phyloP scores from a whole-genome alignment of 2,797 vertebrate genomes.

The Mus caroli region DNA sequence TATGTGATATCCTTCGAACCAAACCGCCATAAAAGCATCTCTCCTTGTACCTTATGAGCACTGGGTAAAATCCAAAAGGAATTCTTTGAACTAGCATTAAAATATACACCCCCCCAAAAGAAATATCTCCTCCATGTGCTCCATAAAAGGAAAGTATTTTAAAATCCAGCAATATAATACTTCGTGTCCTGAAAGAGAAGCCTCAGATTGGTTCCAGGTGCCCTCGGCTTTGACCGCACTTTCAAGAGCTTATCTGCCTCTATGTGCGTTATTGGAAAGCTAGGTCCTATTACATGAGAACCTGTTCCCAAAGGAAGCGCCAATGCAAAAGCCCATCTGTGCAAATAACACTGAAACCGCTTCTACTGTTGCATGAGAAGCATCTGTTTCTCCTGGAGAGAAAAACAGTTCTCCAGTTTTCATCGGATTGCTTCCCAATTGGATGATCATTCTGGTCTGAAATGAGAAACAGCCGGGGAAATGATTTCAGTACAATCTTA shows the following conservation, averaged over 20 bases:
- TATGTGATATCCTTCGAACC: slow-evolving; percentile 23
- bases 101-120: not conserved
- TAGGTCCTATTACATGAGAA: slow-evolving; percentile 55
- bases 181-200: slow-evolving; percentile 57
- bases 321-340: slow-evolving; percentile 74
- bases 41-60: slow-evolving; percentile 47
- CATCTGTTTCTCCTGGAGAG: slow-evolving; percentile 68
- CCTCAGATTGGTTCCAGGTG: slow-evolving; percentile 64
- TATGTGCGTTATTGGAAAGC: slow-evolving; percentile 68
- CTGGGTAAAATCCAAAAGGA: slow-evolving; percentile 60
- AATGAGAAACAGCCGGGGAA: slow-evolving; percentile 68
- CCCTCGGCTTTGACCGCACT: slow-evolving; percentile 45
- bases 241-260: slow-evolving; percentile 54
- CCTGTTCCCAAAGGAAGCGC: slow-evolving; percentile 74
- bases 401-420: slow-evolving; percentile 65
- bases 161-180: slow-evolving; percentile 64
- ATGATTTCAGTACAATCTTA: slow-evolving; percentile 20
- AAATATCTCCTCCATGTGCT: slow-evolving; percentile 52
- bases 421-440: slow-evolving; percentile 74
- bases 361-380: slow-evolving; percentile 70
- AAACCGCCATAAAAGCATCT: slow-evolving; percentile 40
- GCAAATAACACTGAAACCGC: slow-evolving; percentile 76
- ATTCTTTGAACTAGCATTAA: slow-evolving; percentile 67
- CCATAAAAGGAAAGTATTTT: slow-evolving; percentile 61
- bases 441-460: slow-evolving; percentile 66